Conservation (phyloP, 2,888 invertebrate genomes). For the Artemia sinica region DNA sequence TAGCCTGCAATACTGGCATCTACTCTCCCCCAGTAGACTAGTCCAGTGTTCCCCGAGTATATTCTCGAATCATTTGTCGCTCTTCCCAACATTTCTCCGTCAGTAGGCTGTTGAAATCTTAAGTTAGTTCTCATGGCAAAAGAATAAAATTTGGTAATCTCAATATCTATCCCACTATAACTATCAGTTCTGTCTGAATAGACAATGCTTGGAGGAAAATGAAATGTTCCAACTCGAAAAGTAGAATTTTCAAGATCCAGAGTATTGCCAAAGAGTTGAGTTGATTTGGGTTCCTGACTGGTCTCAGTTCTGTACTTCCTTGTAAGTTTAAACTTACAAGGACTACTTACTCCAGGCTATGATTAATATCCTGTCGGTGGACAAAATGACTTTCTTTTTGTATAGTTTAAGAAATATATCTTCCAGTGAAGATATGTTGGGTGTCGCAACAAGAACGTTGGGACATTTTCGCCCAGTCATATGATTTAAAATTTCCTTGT, state of each 20-base stretch:
- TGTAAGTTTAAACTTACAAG: too few relatives aligned
- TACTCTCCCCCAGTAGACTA: background rate
- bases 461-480: too few relatives aligned
- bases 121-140: background rate
- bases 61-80: slow-evolving; percentile 11
- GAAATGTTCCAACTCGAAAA: background rate
- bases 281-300: too few relatives aligned
- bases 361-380: too few relatives aligned
- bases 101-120: background rate
- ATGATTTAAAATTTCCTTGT: too few relatives aligned
- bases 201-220: background rate
- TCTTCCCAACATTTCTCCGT: background rate
- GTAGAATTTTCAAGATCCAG: background rate
- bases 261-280: background rate
- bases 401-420: too few relatives aligned
- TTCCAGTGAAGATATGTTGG: too few relatives aligned
- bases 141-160: background rate
- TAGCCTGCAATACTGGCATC: background rate
- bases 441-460: too few relatives aligned
- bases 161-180: background rate
- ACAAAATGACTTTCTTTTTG: too few relatives aligned
- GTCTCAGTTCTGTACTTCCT: too few relatives aligned
- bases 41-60: background rate
- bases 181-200: background rate
- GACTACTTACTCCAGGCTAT: too few relatives aligned